Percentiles rank a stretch among this genome's conserved stretches.
phyloP scores from a whole-genome alignment of 2,113 vertebrate genomes.

The Pandion haliaetus region DNA sequence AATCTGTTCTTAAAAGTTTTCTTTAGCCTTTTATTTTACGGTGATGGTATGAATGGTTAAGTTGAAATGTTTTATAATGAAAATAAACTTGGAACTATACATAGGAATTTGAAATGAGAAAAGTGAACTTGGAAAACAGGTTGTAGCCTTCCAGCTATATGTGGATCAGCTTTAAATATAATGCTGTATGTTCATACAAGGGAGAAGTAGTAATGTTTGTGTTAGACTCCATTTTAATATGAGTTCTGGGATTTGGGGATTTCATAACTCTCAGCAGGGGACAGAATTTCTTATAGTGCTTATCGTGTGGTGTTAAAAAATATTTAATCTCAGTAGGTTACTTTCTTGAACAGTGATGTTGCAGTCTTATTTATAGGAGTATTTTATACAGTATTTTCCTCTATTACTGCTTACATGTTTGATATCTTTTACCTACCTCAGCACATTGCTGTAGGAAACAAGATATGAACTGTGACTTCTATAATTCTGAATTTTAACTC shows the following conservation, averaged over 20 bases:
- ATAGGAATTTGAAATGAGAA: background rate
- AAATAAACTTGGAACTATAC: background rate
- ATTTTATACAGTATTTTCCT: background rate
- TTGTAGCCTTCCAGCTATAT: background rate
- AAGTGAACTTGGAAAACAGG: background rate
- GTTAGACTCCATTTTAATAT: background rate
- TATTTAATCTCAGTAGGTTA: background rate
- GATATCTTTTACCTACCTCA: background rate
- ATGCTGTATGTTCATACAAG: background rate
- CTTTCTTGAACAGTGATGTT: background rate
- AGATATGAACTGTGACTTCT: background rate
- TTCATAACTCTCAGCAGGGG: background rate
- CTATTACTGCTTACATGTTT: background rate
- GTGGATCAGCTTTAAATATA: background rate
- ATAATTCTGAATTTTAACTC: background rate
- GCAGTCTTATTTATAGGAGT: slow-evolving; percentile 2
- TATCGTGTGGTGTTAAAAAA: background rate
- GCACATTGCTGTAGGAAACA: background rate
- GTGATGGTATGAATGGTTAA: background rate
- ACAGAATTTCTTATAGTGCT: background rate
- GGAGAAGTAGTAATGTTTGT: background rate
- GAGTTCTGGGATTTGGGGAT: background rate
- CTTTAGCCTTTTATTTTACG: background rate
- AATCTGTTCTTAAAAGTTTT: background rate
- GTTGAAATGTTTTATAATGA: background rate